Evolutionary conservation across 2,113 vertebrate genomes (phyloP).

Genomic region (Haliaeetus leucogaster): DNA sequence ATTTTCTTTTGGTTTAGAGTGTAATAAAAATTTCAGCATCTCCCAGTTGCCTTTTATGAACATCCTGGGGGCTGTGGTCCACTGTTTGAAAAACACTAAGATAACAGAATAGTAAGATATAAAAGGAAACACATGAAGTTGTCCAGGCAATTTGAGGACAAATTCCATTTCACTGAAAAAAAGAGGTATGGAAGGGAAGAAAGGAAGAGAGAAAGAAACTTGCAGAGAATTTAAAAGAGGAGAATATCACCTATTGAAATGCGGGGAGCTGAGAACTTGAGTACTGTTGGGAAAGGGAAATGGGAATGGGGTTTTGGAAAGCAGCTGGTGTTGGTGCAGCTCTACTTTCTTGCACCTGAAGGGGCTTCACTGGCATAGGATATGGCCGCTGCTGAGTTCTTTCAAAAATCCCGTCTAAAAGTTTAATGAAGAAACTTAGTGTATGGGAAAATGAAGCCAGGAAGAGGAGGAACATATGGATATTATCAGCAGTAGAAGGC

Average conservation of each 20-base stretch:
- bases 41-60: slow-evolving; percentile 14
- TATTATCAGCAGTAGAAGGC: neutral
- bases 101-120: neutral
- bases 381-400: neutral
- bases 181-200: neutral
- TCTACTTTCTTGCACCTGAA: neutral
- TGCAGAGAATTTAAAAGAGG: neutral
- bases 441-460: neutral
- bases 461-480: neutral
- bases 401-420: neutral
- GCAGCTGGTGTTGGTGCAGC: neutral
- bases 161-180: neutral
- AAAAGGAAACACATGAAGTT: neutral
- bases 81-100: neutral
- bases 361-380: neutral
- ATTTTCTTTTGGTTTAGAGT: slow-evolving; percentile 4
- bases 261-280: neutral
- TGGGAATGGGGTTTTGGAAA: neutral
- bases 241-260: neutral
- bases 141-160: neutral
- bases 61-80: slow-evolving; percentile 4
- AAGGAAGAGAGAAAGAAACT: neutral
- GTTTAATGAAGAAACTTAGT: neutral
- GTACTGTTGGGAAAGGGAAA: neutral
- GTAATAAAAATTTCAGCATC: slow-evolving; percentile 21